Percentiles rank a stretch among this genome's conserved stretches.
phyloP scores from a whole-genome alignment of 2,888 invertebrate species.

The Hirtodrosophila histrioides region DNA sequence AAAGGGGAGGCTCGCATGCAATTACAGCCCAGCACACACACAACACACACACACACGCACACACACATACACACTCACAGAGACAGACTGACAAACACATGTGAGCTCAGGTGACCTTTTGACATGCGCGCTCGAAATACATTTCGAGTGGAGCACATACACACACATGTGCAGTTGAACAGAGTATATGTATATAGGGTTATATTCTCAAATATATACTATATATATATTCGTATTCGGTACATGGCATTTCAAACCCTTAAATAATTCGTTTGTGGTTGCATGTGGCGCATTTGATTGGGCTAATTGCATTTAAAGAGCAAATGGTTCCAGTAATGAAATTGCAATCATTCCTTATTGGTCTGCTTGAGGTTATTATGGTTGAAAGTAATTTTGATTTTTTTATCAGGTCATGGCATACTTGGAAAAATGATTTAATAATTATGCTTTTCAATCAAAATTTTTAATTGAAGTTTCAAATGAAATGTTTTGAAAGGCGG shows the following conservation, averaged over 20 bases:
- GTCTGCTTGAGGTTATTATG: not conserved
- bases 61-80: constrained; percentile 10
- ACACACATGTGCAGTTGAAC: constrained; percentile 48
- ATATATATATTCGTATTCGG: not conserved
- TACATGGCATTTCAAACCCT: constrained; percentile 49
- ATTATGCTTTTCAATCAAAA: no score
- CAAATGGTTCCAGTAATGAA: constrained; percentile 35
- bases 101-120: constrained; percentile 70
- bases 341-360: constrained; percentile 36
- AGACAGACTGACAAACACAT: constrained; percentile 14
- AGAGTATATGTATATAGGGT: constrained; percentile 5
- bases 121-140: constrained; percentile 79
- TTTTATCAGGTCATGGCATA: not conserved
- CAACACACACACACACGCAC: constrained; percentile 15
- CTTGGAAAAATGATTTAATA: not conserved
- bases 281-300: constrained; percentile 49
- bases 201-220: constrained; percentile 10
- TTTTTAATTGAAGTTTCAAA: no score
- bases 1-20: constrained; percentile 67
- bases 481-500: no score
- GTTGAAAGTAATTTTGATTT: constrained; percentile 1
- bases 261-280: constrained; percentile 36
- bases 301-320: constrained; percentile 25
- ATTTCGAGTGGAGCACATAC: constrained; percentile 68
- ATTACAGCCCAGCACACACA: constrained; percentile 57